These are phyloP conservation scores for Athene noctua DNA, from an alignment of 2,113 vertebrate species.

Conservation along the genomic window DNA sequence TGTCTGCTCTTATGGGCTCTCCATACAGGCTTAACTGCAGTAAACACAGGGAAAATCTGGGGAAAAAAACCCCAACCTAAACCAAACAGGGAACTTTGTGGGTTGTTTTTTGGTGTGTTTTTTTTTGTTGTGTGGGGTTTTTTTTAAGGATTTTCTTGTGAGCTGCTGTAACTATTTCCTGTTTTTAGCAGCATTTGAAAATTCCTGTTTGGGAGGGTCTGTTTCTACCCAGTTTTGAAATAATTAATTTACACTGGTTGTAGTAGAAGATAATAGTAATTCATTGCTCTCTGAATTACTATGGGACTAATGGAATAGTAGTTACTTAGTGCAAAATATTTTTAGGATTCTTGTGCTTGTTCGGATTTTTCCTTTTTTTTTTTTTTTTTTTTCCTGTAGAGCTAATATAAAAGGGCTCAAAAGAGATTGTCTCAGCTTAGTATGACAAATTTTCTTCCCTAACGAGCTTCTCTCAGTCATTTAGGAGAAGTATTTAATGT, in stretches of 20 bases:
- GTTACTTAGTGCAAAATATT: background rate
- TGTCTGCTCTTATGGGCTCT: background rate
- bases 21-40: background rate
- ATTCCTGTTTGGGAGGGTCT: background rate
- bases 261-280: background rate
- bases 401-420: background rate
- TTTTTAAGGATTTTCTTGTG: background rate
- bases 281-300: background rate
- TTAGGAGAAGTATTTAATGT: background rate
- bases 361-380: background rate
- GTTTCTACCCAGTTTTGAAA: background rate
- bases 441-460: background rate
- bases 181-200: background rate
- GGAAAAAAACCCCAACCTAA: accelerated
- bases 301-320: background rate
- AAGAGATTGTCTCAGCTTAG: background rate
- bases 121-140: background rate
- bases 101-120: background rate
- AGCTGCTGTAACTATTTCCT: background rate
- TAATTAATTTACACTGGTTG: background rate
- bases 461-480: background rate
- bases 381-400: background rate
- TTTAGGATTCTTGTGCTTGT: background rate
- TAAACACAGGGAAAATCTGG: background rate
- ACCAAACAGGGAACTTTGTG: background rate